A percentile compares a stretch with the other conserved stretches of the same genome.
These are phyloP conservation scores for Pseudomyrmex flavicornis DNA, from an alignment of 1,140 invertebrate genomes.

Conservation along the genomic window DNA sequence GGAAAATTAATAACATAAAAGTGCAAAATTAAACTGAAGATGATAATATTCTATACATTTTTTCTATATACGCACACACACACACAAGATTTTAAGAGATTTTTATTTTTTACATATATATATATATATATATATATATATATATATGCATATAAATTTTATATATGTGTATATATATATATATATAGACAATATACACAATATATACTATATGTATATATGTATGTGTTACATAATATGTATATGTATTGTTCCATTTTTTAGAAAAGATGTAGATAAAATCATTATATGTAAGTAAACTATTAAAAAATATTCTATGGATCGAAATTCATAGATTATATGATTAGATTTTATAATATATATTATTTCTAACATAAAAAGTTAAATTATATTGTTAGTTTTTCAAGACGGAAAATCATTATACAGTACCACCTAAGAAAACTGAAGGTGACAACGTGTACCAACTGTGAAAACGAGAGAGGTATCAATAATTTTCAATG, in stretches of 20 bases:
- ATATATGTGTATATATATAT: no score
- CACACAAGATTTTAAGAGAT: no score
- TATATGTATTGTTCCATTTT: not conserved
- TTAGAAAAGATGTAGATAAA: not conserved
- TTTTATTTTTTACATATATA: not conserved
- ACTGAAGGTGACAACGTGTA: conserved; percentile 38
- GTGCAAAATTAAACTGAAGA: no score
- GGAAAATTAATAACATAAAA: no score
- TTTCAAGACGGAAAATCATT: conserved; percentile 42
- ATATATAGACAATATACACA: no score
- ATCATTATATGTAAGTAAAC: conserved; percentile 3
- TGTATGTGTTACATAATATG: not conserved
- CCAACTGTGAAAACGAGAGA: conserved; percentile 34
- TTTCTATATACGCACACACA: no score
- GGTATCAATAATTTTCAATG: conserved; percentile 48
- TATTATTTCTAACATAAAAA: conserved; percentile 18
- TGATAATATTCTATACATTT: no score
- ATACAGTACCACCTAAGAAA: conserved; percentile 38
- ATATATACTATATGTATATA: no score
- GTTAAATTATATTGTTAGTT: conserved; percentile 43
- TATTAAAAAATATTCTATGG: not conserved
- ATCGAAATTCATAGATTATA: conserved; percentile 14
- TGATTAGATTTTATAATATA: conserved; percentile 16
- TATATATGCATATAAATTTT: no score
- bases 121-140: no score